phyloP scores from a whole-genome alignment of 2,888 invertebrate species.

The Drosophila conformis region DNA sequence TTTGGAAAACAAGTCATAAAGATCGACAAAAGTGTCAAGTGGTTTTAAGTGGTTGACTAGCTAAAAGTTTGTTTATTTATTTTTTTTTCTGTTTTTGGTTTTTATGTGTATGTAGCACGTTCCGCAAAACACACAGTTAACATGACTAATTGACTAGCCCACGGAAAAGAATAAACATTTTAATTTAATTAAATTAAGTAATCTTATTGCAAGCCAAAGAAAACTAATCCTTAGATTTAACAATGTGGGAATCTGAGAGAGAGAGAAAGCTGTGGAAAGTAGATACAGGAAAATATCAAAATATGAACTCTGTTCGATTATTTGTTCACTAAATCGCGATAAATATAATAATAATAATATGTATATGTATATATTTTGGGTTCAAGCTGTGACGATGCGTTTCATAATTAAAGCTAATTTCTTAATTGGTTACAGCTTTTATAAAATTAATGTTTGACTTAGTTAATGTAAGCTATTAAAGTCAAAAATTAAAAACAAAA shows the following conservation, averaged over 20 bases:
- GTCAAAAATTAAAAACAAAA: not conserved
- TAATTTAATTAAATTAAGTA: not conserved
- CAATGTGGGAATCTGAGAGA: not conserved
- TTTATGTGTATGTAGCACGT: slow-evolving; percentile 49
- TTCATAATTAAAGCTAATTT: not conserved
- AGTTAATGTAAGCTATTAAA: not conserved
- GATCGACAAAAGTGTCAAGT: slow-evolving; percentile 69
- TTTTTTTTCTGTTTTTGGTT: not conserved
- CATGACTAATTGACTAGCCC: slow-evolving; percentile 5
- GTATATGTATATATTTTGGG: not conserved
- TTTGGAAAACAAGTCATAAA: slow-evolving; percentile 67
- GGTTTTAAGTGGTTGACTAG: slow-evolving; percentile 46
- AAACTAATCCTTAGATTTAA: not conserved
- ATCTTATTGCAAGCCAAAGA: not conserved
- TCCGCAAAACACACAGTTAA: slow-evolving; percentile 20
- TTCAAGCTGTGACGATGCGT: not conserved
- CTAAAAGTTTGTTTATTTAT: slow-evolving; percentile 3
- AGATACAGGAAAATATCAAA: not conserved
- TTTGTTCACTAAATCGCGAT: not conserved
- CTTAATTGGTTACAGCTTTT: not conserved
- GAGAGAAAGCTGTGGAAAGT: not conserved
- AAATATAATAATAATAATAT: not conserved
- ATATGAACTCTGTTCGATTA: not conserved
- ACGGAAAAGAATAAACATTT: slow-evolving; percentile 7
- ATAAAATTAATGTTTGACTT: not conserved